Percentiles rank a stretch among this genome's conserved stretches.
Conservation (phyloP, 2,797 vertebrate species). For the Octomys mimax region DNA sequence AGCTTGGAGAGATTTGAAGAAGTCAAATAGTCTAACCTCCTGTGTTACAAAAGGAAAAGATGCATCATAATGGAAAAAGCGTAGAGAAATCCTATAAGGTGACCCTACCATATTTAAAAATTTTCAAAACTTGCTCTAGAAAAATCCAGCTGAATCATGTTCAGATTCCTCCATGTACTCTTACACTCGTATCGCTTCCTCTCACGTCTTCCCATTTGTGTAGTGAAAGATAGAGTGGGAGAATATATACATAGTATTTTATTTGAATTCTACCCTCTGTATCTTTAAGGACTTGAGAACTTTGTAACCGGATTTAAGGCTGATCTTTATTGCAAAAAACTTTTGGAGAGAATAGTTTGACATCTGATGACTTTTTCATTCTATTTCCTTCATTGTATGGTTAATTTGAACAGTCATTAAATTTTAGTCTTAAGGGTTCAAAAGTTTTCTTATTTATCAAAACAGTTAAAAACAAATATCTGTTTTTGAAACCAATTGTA, state of each 20-base stretch:
- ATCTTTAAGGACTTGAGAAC: neutral
- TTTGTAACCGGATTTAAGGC: conserved; percentile 1
- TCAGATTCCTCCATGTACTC: neutral
- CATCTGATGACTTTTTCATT: neutral
- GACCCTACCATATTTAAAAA: neutral
- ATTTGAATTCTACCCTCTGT: neutral
- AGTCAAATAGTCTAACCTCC: neutral
- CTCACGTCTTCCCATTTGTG: neutral
- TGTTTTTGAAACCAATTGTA: neutral
- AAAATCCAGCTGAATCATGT: neutral
- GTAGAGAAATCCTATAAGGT: neutral
- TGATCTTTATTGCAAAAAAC: neutral
- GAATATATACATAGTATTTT: neutral
- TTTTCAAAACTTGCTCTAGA: neutral
- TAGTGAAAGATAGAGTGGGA: neutral
- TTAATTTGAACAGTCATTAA: neutral
- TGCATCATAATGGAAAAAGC: neutral
- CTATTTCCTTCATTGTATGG: neutral
- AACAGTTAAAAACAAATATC: neutral
- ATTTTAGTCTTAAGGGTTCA: neutral
- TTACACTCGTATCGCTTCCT: neutral
- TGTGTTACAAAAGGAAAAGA: neutral
- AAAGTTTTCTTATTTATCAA: neutral
- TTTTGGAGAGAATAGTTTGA: neutral
- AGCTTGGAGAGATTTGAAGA: neutral